Evolutionary conservation across 2,888 invertebrate species (phyloP).

Genomic region (Cryptops parisi): DNA sequence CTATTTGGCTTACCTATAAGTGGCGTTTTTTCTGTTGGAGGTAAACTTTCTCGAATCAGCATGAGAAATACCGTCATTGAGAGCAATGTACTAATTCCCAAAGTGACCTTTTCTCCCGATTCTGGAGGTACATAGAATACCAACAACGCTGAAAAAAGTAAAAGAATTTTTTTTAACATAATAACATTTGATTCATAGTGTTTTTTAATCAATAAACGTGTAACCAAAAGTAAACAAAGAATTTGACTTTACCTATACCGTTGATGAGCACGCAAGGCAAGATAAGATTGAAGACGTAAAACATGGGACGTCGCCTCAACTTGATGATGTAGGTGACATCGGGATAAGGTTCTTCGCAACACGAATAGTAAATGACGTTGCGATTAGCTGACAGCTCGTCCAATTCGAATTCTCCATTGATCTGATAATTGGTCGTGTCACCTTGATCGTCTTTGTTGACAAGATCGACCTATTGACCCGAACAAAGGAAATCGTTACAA

Average conservation of each 20-base stretch:
- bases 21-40: conserved; percentile 74
- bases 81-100: conserved; percentile 71
- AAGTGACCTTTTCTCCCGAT: conserved; percentile 72
- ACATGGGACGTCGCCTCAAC: conserved; percentile 58
- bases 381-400: conserved; percentile 57
- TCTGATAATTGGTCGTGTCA: conserved; percentile 74
- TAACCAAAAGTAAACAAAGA: neutral
- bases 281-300: conserved; percentile 72
- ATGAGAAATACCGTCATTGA: conserved; percentile 79
- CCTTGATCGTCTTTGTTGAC: conserved; percentile 63
- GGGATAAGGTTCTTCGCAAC: conserved; percentile 67
- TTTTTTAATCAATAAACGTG: neutral
- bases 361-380: conserved; percentile 59
- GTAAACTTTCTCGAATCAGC: conserved; percentile 70
- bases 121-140: conserved; percentile 80
- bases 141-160: conserved; percentile 57
- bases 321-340: conserved; percentile 69
- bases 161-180: neutral
- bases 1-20: conserved; percentile 53
- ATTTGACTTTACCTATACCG: conserved; percentile 47
- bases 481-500: too few species aligned
- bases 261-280: conserved; percentile 71
- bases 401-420: conserved; percentile 80
- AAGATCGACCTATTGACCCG: conserved; percentile 53
- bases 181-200: neutral